A percentile compares a stretch with the other conserved stretches of the same genome.
phyloP scores from a whole-genome alignment of 2,888 invertebrate species.

The Lamellibrachia satsuma region DNA sequence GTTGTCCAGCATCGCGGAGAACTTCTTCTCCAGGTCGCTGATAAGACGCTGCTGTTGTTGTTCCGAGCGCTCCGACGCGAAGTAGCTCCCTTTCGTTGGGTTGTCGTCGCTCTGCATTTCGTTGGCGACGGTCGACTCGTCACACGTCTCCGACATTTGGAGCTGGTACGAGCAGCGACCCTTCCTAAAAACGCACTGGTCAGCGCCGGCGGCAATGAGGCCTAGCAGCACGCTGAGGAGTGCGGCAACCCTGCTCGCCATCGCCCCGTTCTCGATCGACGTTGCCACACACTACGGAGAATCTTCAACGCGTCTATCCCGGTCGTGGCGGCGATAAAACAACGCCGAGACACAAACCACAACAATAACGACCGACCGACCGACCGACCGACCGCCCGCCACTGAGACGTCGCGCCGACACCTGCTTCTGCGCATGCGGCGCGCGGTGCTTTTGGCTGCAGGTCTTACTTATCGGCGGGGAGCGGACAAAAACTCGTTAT shows the following conservation, averaged over 20 bases:
- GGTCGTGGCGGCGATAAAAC: background rate
- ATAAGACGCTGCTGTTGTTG: slow-evolving; percentile 29
- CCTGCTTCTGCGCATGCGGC: background rate
- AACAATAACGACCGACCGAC: background rate
- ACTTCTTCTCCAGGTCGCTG: slow-evolving; percentile 32
- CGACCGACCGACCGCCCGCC: too few species aligned
- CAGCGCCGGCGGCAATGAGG: slow-evolving; percentile 10
- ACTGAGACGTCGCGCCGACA: background rate
- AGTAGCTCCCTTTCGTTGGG: slow-evolving; percentile 87
- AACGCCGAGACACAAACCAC: background rate
- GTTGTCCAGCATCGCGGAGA: slow-evolving; percentile 25
- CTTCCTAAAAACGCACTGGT: slow-evolving; percentile 23
- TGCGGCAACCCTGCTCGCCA: background rate
- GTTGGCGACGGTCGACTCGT: slow-evolving; percentile 82
- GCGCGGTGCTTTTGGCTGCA: background rate
- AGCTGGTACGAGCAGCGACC: slow-evolving; percentile 34
- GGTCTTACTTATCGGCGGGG: background rate
- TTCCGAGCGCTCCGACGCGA: slow-evolving; percentile 23
- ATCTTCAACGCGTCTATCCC: background rate
- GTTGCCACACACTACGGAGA: background rate
- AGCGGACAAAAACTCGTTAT: background rate
- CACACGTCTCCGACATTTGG: slow-evolving; percentile 29
- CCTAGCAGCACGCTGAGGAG: background rate
- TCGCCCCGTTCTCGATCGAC: background rate
- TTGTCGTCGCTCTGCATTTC: slow-evolving; percentile 97